A percentile compares a stretch with the other conserved stretches of the same genome.
Evolutionary conservation across 2,113 vertebrate genomes (phyloP).

Genomic region (Chlamydotis undulata): DNA sequence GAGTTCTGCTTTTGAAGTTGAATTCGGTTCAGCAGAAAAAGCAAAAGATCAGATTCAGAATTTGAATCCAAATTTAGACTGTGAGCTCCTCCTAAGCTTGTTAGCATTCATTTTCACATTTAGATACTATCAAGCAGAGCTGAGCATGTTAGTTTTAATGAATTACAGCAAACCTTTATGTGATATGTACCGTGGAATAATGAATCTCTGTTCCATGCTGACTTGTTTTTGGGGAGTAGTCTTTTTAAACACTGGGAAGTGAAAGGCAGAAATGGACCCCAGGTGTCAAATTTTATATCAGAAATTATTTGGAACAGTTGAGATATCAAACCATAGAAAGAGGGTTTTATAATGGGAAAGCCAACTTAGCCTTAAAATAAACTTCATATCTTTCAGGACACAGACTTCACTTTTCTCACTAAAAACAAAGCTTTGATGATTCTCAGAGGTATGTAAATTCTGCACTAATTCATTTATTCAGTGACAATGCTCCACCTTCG

Average conservation of each 20-base stretch:
- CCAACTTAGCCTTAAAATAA: slow-evolving; percentile 52
- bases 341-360: neutral
- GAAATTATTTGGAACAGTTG: neutral
- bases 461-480: slow-evolving; percentile 47
- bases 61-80: neutral
- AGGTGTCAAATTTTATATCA: neutral
- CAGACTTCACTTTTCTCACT: slow-evolving; percentile 52
- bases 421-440: slow-evolving; percentile 61
- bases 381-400: slow-evolving; percentile 16
- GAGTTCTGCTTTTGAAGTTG: neutral
- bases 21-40: neutral
- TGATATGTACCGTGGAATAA: neutral
- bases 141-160: slow-evolving; percentile 3
- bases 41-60: neutral
- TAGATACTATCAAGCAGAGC: neutral
- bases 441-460: slow-evolving; percentile 54
- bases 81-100: neutral
- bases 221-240: neutral
- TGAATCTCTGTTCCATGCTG: neutral
- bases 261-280: neutral
- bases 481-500: slow-evolving; percentile 52
- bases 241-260: neutral
- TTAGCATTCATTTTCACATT: slow-evolving; percentile 6
- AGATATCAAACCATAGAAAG: slow-evolving; percentile 11
- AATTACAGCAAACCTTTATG: neutral